Base-by-base conservation (phyloP, 2,797 vertebrate genomes). In the Erethizon dorsatum region DNA sequence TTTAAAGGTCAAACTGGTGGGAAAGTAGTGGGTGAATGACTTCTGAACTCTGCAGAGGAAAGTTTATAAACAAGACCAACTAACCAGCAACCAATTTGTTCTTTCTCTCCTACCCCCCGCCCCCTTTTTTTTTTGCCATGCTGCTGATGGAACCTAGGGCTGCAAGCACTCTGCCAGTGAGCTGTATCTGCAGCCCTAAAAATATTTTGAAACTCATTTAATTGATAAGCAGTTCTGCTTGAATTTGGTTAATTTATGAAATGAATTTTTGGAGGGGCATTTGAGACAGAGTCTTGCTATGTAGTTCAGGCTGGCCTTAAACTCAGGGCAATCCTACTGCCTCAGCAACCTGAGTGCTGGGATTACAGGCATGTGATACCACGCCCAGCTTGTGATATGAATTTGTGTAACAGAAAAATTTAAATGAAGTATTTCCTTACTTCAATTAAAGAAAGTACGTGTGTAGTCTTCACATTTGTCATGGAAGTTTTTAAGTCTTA, bases 331-430 rank as follows among this genome's bases (percentile, higher is more conserved):
- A 1, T n/a, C 15, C 33, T 6, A 18, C 33, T 17, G 65, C 33
- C 33, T 33, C 65, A 69, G 7, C 33, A 33, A 9, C n/a, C 65
- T 5, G 15, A 69, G 33, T 37, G 2, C 33, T 69, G 24, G 52
- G 52, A 54, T 61, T 24, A 28, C 24, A 61, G 24, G 10, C 28
- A 9, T 61, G 24, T 8, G 24, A 18, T 13, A 17, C 65, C 33
- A 17, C 6, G 15, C 33, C 65, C 28, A 6, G 17, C 17, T 69
- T n/a, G 9, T 63, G 50, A 54, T 9, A 8, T 78, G 28, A 90
- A 59, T 78, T 88, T 92, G 33, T 41, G 4, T 90, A 92, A 83
- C 18, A 84, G 78, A 88, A 88, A 89, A 41, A 47, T 88, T 67
- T 54, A 90, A 93, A 75, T 52, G 63, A 83, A 75, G 28, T 41